A percentile compares a stretch with the other conserved stretches of the same genome.
phyloP scores from a whole-genome alignment of 2,113 vertebrate genomes.

The Aegotheles bennettii region DNA sequence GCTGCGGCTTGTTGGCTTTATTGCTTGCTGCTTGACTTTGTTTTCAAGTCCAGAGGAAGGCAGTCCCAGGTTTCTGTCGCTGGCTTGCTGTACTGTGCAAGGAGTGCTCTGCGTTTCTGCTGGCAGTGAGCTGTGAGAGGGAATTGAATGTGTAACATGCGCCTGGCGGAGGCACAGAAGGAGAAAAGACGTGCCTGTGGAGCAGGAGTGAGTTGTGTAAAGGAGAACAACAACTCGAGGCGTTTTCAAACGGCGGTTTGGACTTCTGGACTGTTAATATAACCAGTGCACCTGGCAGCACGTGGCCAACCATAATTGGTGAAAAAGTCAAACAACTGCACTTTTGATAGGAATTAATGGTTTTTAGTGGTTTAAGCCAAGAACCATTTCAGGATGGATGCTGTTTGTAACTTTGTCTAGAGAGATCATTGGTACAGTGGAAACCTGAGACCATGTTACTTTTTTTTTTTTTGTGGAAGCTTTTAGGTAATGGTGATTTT shows the following conservation, averaged over 20 bases:
- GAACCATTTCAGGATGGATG: neutral
- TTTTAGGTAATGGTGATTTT: neutral
- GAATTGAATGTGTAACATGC: accelerated
- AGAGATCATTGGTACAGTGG: accelerated
- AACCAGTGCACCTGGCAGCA: neutral
- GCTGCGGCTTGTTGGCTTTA: neutral
- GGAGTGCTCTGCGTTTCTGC: neutral
- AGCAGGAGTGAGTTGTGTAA: neutral
- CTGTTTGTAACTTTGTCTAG: neutral
- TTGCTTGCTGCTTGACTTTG: neutral
- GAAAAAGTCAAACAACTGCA: neutral
- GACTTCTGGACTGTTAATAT: neutral
- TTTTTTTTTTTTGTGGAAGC: neutral
- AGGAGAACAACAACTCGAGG: neutral
- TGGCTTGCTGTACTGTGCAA: neutral
- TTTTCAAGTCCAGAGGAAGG: neutral
- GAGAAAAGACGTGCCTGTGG: neutral
- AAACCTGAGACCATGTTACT: neutral
- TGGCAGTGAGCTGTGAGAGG: neutral
- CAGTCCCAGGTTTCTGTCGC: neutral
- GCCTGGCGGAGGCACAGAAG: accelerated
- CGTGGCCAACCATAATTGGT: neutral
- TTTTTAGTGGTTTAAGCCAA: neutral
- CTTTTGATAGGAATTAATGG: neutral
- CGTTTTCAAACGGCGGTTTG: neutral